Conservation (phyloP, 2,113 vertebrate genomes). For the Mormyrus iriodes region DNA sequence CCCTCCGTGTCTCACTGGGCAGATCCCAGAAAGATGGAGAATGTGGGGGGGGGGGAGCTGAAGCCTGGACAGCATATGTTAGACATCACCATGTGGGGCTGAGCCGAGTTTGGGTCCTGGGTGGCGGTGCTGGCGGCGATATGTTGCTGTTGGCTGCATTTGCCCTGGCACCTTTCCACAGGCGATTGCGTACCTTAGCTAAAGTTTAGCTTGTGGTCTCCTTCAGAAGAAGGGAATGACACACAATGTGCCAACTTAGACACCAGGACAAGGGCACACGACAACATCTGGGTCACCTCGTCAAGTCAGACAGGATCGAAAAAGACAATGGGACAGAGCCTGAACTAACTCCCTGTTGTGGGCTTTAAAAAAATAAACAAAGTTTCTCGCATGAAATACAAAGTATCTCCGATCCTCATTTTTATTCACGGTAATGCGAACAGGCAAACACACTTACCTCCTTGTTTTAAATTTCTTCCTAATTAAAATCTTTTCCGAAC, state of each 20-base stretch:
- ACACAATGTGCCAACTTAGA: background rate
- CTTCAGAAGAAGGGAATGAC: background rate
- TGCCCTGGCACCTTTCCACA: background rate
- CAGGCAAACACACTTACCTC: background rate
- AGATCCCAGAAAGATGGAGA: background rate
- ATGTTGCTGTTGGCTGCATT: background rate
- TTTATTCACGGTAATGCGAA: background rate
- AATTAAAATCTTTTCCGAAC: background rate
- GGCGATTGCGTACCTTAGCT: too few species aligned
- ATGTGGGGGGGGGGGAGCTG: background rate
- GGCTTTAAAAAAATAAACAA: background rate
- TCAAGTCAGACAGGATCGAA: background rate
- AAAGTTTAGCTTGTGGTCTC: background rate
- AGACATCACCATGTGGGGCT: background rate
- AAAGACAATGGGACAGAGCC: background rate
- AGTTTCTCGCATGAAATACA: background rate
- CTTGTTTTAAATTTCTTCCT: background rate
- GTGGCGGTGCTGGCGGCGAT: background rate
- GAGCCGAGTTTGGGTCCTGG: background rate
- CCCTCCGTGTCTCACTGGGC: background rate
- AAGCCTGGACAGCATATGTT: conserved; percentile 10
- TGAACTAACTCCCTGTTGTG: background rate
- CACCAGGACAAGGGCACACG: background rate
- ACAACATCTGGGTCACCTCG: background rate
- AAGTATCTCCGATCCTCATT: background rate